These are phyloP conservation scores for Fringilla coelebs DNA, from an alignment of 2,797 vertebrate species.

Conservation along the genomic window DNA sequence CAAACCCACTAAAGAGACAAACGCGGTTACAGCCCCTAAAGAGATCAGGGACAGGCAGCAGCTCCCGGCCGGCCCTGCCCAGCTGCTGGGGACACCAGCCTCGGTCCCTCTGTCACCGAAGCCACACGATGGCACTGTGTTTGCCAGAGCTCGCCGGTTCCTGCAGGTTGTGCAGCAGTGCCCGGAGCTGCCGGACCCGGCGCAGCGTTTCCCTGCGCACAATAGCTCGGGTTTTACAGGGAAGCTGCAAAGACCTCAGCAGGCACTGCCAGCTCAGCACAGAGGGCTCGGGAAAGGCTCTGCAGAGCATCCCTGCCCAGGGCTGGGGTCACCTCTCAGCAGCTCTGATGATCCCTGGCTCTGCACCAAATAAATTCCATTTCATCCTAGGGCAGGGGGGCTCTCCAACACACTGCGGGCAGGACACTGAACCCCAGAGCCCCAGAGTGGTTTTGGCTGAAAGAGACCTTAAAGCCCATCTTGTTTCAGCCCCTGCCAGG, in stretches of 20 bases:
- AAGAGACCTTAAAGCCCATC: neutral
- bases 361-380: neutral
- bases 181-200: neutral
- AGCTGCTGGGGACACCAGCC: neutral
- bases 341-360: neutral
- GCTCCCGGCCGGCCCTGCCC: accelerated
- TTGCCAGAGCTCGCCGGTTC: neutral
- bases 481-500: neutral
- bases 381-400: neutral
- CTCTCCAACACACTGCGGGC: neutral
- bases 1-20: neutral
- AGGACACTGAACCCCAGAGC: neutral
- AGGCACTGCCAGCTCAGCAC: neutral
- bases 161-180: neutral
- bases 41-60: neutral
- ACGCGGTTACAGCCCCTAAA: neutral
- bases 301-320: accelerated
- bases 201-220: accelerated
- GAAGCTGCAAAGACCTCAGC: accelerated
- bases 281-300: neutral
- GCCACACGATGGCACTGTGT: neutral
- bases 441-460: neutral
- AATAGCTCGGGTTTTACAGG: neutral
- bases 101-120: neutral
- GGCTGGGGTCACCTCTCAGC: accelerated